Evolutionary conservation across 2,888 invertebrate genomes (phyloP).

Genomic region (Uloborus plumipes): DNA sequence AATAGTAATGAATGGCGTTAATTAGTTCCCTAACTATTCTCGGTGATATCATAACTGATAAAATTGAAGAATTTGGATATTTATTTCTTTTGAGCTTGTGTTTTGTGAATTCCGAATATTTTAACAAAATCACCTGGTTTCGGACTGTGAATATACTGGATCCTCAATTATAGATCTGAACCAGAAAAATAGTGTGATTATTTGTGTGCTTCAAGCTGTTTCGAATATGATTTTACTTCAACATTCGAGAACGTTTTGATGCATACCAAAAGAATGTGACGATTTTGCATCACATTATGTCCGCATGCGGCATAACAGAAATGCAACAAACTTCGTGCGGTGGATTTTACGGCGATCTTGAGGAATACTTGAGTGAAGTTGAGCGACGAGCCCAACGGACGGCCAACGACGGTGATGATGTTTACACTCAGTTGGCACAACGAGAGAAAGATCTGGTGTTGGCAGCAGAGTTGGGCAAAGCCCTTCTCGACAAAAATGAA

Average conservation of each 20-base stretch:
- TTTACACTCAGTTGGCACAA: slow-evolving; percentile 78
- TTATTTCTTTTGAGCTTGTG: too few species aligned
- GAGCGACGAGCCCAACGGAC: slow-evolving; percentile 44
- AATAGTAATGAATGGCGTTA: too few species aligned
- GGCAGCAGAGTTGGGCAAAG: slow-evolving; percentile 94
- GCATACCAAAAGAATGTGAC: too few species aligned
- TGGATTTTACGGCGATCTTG: slow-evolving; percentile 60
- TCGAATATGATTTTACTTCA: background rate
- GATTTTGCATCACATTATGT: slow-evolving; percentile 48
- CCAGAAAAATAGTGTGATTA: background rate
- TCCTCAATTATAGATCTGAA: background rate
- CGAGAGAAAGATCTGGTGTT: slow-evolving; percentile 91
- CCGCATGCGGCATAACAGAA: slow-evolving; percentile 60
- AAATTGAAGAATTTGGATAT: too few species aligned
- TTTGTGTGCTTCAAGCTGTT: background rate
- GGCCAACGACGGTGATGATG: slow-evolving; percentile 44
- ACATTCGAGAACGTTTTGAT: slow-evolving; percentile 32
- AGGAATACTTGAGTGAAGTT: slow-evolving; percentile 62
- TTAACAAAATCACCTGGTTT: too few species aligned
- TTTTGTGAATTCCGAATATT: too few species aligned
- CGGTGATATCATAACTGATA: too few species aligned
- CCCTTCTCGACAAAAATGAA: slow-evolving; percentile 91
- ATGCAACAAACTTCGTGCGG: slow-evolving; percentile 63
- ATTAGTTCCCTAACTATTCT: too few species aligned
- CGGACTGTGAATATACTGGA: too few species aligned